phyloP scores from a whole-genome alignment of 2,888 invertebrate species.

The Aspidiotus destructor region DNA sequence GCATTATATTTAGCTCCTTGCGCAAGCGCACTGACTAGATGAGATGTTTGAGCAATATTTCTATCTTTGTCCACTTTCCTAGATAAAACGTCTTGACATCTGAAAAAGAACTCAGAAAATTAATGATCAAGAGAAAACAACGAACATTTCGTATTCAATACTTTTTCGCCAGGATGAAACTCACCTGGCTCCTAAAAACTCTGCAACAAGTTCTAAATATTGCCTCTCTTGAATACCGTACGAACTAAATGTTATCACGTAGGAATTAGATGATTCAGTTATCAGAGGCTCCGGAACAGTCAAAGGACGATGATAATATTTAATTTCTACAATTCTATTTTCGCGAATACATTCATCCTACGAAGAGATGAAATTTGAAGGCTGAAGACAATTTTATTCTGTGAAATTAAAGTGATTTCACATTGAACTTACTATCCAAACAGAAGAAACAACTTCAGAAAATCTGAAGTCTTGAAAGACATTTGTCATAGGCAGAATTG shows the following conservation, averaged over 20 bases:
- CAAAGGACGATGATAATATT: conserved; percentile 65
- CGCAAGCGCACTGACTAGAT: conserved; percentile 64
- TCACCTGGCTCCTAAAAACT: conserved; percentile 56
- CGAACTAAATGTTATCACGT: conserved; percentile 69
- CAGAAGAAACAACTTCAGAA: conserved; percentile 55
- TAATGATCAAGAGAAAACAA: not conserved
- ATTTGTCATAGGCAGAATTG: conserved; percentile 51
- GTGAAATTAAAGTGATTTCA: conserved; percentile 8
- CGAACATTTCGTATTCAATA: conserved; percentile 1
- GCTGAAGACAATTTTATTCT: conserved; percentile 2
- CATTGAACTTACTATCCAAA: conserved; percentile 54
- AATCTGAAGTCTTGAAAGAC: conserved; percentile 45
- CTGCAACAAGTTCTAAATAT: conserved; percentile 60
- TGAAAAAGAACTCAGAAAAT: conserved; percentile 39
- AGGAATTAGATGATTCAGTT: conserved; percentile 51
- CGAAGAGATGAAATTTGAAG: not conserved
- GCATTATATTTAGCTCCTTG: conserved; percentile 70
- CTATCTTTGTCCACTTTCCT: conserved; percentile 47
- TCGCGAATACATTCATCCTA: conserved; percentile 57
- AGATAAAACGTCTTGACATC: conserved; percentile 58
- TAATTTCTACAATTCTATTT: conserved; percentile 50
- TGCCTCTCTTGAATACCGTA: conserved; percentile 63
- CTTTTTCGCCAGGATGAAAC: not conserved
- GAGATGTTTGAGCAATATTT: conserved; percentile 58
- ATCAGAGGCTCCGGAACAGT: conserved; percentile 43